Percentiles rank a stretch among this genome's conserved stretches.
phyloP scores from a whole-genome alignment of 1,140 invertebrate species.

The Brachionus manjavacas region DNA sequence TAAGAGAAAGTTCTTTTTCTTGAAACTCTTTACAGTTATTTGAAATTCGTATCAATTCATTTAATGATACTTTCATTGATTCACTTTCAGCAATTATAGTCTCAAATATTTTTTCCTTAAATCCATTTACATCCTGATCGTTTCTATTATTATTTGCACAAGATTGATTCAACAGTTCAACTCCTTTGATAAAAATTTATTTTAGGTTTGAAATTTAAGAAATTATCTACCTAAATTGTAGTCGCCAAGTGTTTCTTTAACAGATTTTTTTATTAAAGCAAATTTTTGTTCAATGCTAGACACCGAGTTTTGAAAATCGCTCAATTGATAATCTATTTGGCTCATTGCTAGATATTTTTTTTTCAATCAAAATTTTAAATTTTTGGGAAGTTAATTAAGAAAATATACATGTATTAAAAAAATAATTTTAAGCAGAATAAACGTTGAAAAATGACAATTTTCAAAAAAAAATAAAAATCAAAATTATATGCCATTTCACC shows the following conservation, averaged over 20 bases:
- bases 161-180: not conserved
- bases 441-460: constrained; percentile 3
- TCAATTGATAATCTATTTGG: constrained; percentile 13
- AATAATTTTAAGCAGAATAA: not conserved
- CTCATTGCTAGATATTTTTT: not conserved
- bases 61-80: not conserved
- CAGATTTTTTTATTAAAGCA: not conserved
- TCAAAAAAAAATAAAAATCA: not conserved
- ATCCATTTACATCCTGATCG: not conserved
- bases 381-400: constrained; percentile 23
- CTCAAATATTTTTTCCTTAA: not conserved
- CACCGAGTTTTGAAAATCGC: not conserved
- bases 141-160: not conserved
- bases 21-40: not conserved
- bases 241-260: not conserved
- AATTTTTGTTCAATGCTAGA: constrained; percentile 3
- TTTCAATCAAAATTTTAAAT: not conserved
- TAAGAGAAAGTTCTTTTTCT: not conserved
- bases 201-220: not conserved
- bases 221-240: not conserved
- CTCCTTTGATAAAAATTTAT: not conserved
- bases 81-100: not conserved
- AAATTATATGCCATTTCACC: not conserved
- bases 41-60: not conserved
- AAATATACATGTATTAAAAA: not conserved